phyloP scores from a whole-genome alignment of 2,113 vertebrate genomes.

The Pelmatolapia mariae region DNA sequence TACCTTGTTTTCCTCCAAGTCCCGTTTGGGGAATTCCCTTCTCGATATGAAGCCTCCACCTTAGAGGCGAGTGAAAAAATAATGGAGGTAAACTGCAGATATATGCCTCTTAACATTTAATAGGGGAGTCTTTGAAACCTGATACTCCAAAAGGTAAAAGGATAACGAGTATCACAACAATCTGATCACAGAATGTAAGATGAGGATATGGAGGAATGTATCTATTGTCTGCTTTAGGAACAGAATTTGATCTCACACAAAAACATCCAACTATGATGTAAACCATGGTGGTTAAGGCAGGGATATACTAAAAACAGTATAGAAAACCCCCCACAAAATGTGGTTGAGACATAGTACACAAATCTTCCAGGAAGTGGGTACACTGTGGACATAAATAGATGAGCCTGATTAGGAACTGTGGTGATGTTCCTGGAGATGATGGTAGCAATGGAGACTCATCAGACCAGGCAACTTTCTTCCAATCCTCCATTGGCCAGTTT shows the following conservation, averaged over 20 bases:
- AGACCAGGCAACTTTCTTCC: background rate
- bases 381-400: background rate
- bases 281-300: background rate
- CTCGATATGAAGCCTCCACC: background rate
- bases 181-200: background rate
- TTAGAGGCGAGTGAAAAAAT: background rate
- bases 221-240: background rate
- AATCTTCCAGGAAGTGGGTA: background rate
- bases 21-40: slow-evolving; percentile 54
- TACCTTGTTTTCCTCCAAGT: slow-evolving; percentile 42
- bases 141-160: slow-evolving; percentile 1
- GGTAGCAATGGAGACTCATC: background rate
- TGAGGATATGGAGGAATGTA: background rate
- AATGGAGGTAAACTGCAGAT: background rate
- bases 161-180: background rate
- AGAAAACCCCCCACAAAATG: background rate
- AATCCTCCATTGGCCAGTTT: background rate
- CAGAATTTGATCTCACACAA: background rate
- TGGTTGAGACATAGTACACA: background rate
- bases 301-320: background rate
- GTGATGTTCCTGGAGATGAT: background rate
- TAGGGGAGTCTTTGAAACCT: slow-evolving; percentile 11
- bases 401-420: rapidly evolving
- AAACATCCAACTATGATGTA: background rate
- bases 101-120: slow-evolving; percentile 45